Base-by-base conservation (phyloP, 2,113 vertebrate species). In the Siniperca knerii region DNA sequence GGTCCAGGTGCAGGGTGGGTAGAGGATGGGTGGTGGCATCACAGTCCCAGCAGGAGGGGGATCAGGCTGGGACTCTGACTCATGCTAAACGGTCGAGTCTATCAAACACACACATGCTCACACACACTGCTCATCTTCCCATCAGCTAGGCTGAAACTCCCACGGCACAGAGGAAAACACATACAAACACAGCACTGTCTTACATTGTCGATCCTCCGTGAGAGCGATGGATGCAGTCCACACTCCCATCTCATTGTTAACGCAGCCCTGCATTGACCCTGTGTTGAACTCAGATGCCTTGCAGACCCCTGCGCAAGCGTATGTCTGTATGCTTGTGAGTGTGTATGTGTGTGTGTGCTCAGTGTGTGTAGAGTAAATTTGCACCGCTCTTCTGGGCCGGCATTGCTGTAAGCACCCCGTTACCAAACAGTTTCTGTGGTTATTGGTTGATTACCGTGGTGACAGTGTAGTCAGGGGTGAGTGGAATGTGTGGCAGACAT, bases 1-100 rank as follows among this genome's bases (percentile, higher is more conserved):
- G 77, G 89, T 92, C 94, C 96, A 95, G 95, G 95, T 96, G 94
- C 92, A 90, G 82, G 93, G 92, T 94, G 95, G 94, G 94, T 89
- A 94, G 94, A 93, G 89, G 87, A 92, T 93, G 92, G 94, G 93
- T 88, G 95, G 94, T 95, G 95, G 92, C 92, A 94, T 94, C 91
- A 93, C 94, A 95, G 91, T 84, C 93, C 85, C 94, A 92, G 92
- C 94, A 92, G 94, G 95, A 86, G 92, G 79, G 92, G 80, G 85
- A 87, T 86, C 89, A 90, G 92, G 82, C 90, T 89, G 75, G 82
- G 89, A 90, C 87, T 90, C 80, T 95, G 95, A 96, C 84, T 95
- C 95, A 95, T 50, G 21, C 84, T 87, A 62, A 91, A 87, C 70
- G 77, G 82, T 77, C 89, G 89, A 94, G 83, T 90, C 81, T 75